Evolutionary conservation across 2,888 invertebrate species (phyloP), one percentile per base, ranked within the genome.

Genomic region (Cabera pusaria): DNA sequence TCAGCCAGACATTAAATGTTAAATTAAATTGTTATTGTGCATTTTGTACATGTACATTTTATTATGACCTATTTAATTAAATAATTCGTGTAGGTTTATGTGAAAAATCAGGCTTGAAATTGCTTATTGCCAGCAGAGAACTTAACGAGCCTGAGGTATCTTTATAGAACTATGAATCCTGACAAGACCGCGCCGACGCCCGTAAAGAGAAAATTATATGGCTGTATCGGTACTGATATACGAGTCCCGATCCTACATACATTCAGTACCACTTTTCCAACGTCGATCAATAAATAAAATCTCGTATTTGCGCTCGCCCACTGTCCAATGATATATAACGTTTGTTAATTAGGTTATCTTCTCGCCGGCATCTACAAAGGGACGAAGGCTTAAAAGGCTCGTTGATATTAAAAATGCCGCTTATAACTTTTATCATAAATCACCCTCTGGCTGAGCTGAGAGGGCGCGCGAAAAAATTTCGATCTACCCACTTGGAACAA

Each of bases 341-440:
- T 86, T 83, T 78, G 83, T 86, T 87, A 88, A 88, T 87, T 87
- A 86, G 85, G 84, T 88, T 87, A 88, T 87, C 87, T 81, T 52
- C 40, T 46, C 40, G 65, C 72, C 88, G 88, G 88, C 78, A 87
- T 87, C 86, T 72, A 68, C 80, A 87, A 86, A 87, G 77, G 73
- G 65, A 24, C 65, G 33, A 35, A 36, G 47, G 52, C 60, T 75
- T 80, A 79, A 83, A 82, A 80, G 73, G 74, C 77, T 81, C 81
- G 81, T 83, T 86, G 85, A 82, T 85, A 87, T 84, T 82, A 83
- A 86, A 83, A 83, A 71, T 67, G 70, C 82, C 77, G 78, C 76
- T 80, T 82, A 78, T 76, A 81, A 81, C 69, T 80, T 81, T 83
- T 83, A 79, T 78, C 75, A 87, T 87, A 87, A 87, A 87, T 88